phyloP scores from a whole-genome alignment of 1,140 invertebrate species.

The Chlorops oryzae region DNA sequence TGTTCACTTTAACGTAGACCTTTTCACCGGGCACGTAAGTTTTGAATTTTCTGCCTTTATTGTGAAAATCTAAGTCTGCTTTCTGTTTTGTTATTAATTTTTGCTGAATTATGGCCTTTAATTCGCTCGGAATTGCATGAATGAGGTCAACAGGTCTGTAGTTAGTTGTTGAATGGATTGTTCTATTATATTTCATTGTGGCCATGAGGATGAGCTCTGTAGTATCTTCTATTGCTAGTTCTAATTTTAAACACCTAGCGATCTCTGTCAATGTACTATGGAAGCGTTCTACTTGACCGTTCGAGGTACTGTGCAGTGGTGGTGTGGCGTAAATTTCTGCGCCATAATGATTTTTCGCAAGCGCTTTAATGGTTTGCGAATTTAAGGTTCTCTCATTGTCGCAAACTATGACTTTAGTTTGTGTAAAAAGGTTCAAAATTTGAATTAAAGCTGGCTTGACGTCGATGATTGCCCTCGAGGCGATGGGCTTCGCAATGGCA shows the following conservation, averaged over 20 bases:
- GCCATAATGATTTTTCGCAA: neutral
- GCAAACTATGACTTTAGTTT: neutral
- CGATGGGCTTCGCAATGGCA: neutral
- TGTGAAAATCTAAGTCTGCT: neutral
- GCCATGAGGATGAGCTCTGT: neutral
- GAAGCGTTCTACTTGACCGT: conserved; percentile 5
- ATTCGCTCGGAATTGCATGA: neutral
- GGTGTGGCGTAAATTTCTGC: neutral
- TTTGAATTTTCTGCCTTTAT: neutral
- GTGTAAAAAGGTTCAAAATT: neutral
- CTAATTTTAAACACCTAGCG: neutral
- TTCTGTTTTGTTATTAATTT: neutral
- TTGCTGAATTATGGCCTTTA: neutral
- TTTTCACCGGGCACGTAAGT: neutral
- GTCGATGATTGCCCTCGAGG: neutral
- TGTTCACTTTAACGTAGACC: conserved; percentile 2
- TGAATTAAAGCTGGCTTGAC: neutral
- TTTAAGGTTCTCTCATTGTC: neutral
- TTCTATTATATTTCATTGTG: conserved; percentile 1
- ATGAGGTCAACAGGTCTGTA: conserved; percentile 1
- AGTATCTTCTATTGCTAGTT: conserved; percentile 1
- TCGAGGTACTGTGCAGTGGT: conserved; percentile 9
- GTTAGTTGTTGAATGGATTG: neutral
- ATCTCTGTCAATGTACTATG: conserved; percentile 2
- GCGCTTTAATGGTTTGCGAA: conserved; percentile 2